phyloP scores from a whole-genome alignment of 1,140 invertebrate genomes.

The Ooceraea biroi region DNA sequence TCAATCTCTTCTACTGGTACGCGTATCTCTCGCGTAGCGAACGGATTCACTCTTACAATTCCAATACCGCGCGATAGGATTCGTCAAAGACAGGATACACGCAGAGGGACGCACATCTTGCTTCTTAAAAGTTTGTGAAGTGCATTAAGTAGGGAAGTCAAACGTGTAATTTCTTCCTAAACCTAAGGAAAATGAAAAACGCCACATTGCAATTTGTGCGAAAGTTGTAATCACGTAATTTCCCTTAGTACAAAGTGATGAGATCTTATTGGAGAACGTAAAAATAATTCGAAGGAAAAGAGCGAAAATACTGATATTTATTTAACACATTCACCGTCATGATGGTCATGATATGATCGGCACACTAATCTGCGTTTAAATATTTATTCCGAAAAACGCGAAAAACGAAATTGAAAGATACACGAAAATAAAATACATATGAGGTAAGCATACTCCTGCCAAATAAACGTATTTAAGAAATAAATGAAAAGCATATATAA shows the following conservation, averaged over 20 bases:
- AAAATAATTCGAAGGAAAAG: not conserved
- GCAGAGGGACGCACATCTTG: not conserved
- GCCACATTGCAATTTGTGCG: not conserved
- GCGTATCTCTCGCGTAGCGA: constrained; percentile 90
- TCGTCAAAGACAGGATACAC: not conserved
- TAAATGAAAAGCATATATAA: not conserved
- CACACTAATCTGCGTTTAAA: too few relatives aligned
- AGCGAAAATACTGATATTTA: not conserved
- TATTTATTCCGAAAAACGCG: not conserved
- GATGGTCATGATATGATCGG: too few relatives aligned
- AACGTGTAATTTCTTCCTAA: not conserved
- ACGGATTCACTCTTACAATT: constrained; percentile 84
- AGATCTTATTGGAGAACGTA: not conserved
- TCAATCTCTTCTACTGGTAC: constrained; percentile 94
- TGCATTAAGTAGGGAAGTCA: not conserved
- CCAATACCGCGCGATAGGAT: constrained; percentile 13
- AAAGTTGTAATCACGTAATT: not conserved
- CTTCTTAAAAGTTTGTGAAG: not conserved
- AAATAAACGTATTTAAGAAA: not conserved
- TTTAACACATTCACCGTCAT: too few relatives aligned
- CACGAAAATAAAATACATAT: not conserved
- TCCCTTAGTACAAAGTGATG: not conserved
- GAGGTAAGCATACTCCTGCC: not conserved
- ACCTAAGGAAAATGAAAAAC: not conserved
- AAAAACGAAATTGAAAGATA: not conserved